These are phyloP conservation scores for Drosophila picticornis DNA, from an alignment of 2,888 invertebrate genomes.

Conservation along the genomic window DNA sequence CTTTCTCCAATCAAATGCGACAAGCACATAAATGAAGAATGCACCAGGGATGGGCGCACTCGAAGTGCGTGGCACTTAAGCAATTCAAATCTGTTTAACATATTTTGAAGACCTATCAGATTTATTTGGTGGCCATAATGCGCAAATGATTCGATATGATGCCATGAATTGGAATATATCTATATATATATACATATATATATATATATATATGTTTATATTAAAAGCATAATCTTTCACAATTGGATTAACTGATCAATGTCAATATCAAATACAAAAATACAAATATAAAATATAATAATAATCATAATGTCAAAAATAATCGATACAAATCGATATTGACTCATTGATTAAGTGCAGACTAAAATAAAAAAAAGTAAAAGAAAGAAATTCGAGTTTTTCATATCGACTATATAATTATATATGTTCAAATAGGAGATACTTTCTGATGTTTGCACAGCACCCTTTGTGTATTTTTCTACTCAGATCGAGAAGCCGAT, in stretches of 20 bases:
- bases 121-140: not conserved
- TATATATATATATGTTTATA: not conserved
- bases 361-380: not conserved
- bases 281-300: no score
- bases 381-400: not conserved
- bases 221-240: not conserved
- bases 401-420: not conserved
- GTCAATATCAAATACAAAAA: not conserved
- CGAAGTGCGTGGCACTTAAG: not conserved
- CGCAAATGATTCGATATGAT: not conserved
- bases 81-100: not conserved
- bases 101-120: not conserved
- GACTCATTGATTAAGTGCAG: not conserved
- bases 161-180: not conserved
- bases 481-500: no score
- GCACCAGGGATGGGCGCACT: conserved; percentile 37
- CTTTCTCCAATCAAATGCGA: conserved; percentile 62
- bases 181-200: not conserved
- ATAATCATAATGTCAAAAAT: not conserved
- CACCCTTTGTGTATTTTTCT: no score
- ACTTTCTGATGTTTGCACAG: no score
- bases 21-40: conserved; percentile 28
- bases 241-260: not conserved
- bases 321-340: no score
- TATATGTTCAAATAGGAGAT: not conserved